Evolutionary conservation across 2,797 vertebrate genomes (phyloP), one percentile per base, ranked within the genome.

Genomic region (Rhabdomys pumilio): DNA sequence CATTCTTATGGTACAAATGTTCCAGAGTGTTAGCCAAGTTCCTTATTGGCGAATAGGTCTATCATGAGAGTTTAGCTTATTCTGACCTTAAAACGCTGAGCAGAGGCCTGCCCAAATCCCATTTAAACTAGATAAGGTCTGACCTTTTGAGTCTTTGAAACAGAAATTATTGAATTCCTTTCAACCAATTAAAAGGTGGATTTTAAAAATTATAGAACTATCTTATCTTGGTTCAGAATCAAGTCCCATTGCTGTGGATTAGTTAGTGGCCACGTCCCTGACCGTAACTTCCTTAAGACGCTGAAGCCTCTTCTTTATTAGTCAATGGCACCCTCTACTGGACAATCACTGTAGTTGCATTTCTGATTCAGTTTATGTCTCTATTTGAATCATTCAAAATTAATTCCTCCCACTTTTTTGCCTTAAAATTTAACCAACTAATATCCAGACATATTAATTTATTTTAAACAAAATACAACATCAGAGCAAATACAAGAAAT

Each of bases 321-420:
- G 17, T 4, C 61, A 59, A n/a, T 38, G 75, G 69, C 83, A 50
- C 96, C 47, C 0, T 84, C 97, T 97, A 72, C 93, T 87, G 97
- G 96, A 38, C 20, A 84, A 53, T 59, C 47, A 26, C 15, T 96
- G 4, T 3, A 86, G 92, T 9, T 91, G 93, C 83, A 94, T 17
- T 20, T 82, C 41, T 92, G 38, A 77, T 80, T 91, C 41, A 13
- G 20, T 67, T 77, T 3, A 29, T 4, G 14, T 69, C 9, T 29
- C 34, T 24, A 72, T 13, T 67, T 6, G 0, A n/a, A 63, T 91
- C 29, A 53, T 13, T 82, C 79, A 92, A 94, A 90, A 77, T 22
- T 12, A 24, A 72, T 59, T 44, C 38, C 57, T 38, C 24, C 8
- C 13, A 31, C 24, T 29, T 77, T 14, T 95, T 81, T 41, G 53